Evolutionary conservation across 2,888 invertebrate genomes (phyloP).

Genomic region (Drosophila fulvimacula): DNA sequence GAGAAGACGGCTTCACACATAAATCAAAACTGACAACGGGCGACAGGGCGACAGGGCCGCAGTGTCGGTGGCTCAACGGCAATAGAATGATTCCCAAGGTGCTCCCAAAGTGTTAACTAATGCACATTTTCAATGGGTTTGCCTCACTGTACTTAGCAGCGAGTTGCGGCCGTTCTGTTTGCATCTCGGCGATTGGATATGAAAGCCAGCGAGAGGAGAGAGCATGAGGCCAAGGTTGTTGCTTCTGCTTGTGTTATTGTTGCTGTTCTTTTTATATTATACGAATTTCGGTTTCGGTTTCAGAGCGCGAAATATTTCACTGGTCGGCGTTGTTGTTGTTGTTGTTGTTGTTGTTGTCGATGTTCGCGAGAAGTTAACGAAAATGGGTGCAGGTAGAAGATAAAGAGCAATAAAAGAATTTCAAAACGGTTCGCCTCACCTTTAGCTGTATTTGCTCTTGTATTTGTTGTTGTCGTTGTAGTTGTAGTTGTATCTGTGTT

Average conservation of each 20-base stretch:
- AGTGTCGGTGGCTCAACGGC: conserved; percentile 2
- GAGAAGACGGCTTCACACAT: conserved; percentile 65
- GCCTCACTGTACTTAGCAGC: conserved; percentile 63
- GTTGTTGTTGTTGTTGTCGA: conserved; percentile 1
- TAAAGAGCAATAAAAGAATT: conserved; percentile 52
- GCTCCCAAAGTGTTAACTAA: conserved; percentile 13
- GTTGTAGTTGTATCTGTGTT: not conserved
- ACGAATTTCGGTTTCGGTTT: conserved; percentile 54
- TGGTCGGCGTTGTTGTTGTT: conserved; percentile 10
- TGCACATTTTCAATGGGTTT: conserved; percentile 31
- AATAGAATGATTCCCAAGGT: not conserved
- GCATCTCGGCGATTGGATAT: conserved; percentile 41
- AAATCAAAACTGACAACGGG: conserved; percentile 53
- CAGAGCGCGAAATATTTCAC: conserved; percentile 48
- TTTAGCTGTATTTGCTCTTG: conserved; percentile 29
- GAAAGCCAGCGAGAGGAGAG: conserved; percentile 20
- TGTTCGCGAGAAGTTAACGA: conserved; percentile 40
- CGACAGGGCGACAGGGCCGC: conserved; percentile 14
- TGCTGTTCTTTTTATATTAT: conserved; percentile 18
- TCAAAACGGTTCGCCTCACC: conserved; percentile 52
- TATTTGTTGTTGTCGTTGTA: not conserved
- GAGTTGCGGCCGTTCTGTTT: conserved; percentile 39
- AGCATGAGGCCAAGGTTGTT: conserved; percentile 73
- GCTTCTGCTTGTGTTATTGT: conserved; percentile 17
- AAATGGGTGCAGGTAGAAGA: conserved; percentile 63